These are phyloP conservation scores for Brachionus sp. DNA, from an alignment of 1,140 invertebrate genomes.

Conservation along the genomic window DNA sequence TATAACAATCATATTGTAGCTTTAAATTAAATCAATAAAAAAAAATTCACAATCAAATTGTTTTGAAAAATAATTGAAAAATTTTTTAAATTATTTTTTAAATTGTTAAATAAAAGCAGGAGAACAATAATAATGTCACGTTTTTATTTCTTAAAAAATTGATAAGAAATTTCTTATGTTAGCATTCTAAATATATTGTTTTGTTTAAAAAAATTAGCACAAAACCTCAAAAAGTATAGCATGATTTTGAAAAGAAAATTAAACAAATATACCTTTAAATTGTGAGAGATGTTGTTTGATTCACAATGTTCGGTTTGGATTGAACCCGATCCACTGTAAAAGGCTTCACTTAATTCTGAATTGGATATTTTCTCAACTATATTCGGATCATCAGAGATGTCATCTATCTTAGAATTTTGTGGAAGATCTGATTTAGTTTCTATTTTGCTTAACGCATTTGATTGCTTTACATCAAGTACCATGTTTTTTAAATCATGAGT, in stretches of 20 bases:
- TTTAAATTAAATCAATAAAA: too few species aligned
- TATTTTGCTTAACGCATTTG: not conserved
- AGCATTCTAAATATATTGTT: not conserved
- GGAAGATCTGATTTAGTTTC: not conserved
- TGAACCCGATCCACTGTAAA: not conserved
- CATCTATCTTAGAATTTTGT: not conserved
- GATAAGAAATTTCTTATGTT: too few species aligned
- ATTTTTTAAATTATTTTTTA: too few species aligned
- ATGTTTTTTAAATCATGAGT: constrained; percentile 22
- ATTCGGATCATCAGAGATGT: not conserved
- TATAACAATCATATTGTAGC: too few species aligned
- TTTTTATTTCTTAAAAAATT: not conserved
- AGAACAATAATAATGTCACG: not conserved
- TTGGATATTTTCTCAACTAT: not conserved
- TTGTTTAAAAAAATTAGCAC: not conserved
- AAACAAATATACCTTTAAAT: not conserved
- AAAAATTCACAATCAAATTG: too few species aligned
- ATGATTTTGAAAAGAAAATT: not conserved
- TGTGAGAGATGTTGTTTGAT: not conserved
- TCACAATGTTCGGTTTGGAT: not conserved
- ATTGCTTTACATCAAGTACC: not conserved
- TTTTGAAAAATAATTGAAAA: too few species aligned
- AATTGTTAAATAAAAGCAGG: too few species aligned
- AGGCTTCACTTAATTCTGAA: not conserved
- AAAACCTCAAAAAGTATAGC: not conserved